These are phyloP conservation scores for Tadarida brasiliensis DNA, from an alignment of 2,797 vertebrate genomes.

Conservation along the genomic window DNA sequence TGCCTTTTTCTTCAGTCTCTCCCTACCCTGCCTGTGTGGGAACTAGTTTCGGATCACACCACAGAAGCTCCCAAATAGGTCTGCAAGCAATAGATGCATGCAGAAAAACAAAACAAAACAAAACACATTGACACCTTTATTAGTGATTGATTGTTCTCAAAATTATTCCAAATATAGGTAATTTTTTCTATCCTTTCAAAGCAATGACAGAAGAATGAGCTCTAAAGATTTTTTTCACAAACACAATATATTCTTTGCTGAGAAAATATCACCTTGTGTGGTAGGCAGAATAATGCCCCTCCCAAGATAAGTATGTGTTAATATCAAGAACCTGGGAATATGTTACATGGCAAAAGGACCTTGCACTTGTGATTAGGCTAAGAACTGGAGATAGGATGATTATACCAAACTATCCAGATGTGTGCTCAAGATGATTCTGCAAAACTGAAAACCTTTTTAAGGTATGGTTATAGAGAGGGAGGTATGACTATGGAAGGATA, in stretches of 20 bases:
- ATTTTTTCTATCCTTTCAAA: background rate
- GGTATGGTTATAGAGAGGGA: background rate
- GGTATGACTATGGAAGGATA: background rate
- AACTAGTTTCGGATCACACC: background rate
- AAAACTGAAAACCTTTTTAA: background rate
- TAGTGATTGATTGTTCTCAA: constrained; percentile 32
- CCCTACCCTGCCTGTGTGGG: background rate
- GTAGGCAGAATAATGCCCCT: background rate
- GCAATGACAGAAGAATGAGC: background rate
- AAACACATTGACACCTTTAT: background rate
- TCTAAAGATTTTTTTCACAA: background rate
- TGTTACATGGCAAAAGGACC: background rate
- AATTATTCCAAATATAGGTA: background rate
- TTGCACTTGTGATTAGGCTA: background rate
- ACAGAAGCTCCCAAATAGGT: background rate
- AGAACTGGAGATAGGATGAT: background rate
- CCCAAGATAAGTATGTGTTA: background rate
- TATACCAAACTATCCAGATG: background rate
- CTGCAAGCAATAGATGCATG: background rate
- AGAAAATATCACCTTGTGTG: background rate
- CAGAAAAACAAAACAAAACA: background rate
- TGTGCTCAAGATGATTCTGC: background rate
- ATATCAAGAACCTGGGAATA: background rate
- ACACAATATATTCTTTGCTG: background rate
- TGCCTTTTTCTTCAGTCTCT: background rate